Evolutionary conservation across 2,113 vertebrate genomes (phyloP).

Genomic region (Haplochromis burtoni): DNA sequence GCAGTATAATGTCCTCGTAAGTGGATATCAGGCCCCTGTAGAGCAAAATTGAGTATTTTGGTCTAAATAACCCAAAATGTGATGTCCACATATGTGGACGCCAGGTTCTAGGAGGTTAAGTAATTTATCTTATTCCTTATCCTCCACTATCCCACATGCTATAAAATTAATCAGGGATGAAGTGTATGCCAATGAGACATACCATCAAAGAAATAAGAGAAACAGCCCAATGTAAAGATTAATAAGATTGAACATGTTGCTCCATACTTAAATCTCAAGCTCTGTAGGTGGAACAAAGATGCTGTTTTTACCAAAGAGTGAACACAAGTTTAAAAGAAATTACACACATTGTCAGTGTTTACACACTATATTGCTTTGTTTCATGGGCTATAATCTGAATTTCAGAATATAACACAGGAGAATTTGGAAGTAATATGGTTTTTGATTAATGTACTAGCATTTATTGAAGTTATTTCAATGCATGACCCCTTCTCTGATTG

Average conservation of each 20-base stretch:
- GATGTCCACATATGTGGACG: too few species aligned
- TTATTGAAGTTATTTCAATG: neutral
- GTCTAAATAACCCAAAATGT: too few species aligned
- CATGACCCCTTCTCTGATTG: neutral
- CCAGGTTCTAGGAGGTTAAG: too few species aligned
- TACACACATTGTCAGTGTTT: neutral
- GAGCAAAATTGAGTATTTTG: too few species aligned
- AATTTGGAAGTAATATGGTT: neutral
- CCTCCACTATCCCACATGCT: neutral
- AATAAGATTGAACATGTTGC: neutral
- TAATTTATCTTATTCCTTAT: neutral
- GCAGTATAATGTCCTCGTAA: too few species aligned
- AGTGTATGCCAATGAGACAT: neutral
- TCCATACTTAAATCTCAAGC: neutral
- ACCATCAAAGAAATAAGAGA: neutral
- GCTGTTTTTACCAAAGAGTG: neutral
- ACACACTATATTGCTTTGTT: neutral
- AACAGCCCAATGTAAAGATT: neutral
- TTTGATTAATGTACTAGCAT: neutral
- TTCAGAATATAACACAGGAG: neutral
- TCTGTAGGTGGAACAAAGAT: neutral
- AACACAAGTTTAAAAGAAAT: neutral
- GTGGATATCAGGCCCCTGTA: too few species aligned
- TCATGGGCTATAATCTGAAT: neutral
- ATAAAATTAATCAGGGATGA: neutral